Conservation (phyloP, 2,113 vertebrate genomes). For the Colinus virginianus region DNA sequence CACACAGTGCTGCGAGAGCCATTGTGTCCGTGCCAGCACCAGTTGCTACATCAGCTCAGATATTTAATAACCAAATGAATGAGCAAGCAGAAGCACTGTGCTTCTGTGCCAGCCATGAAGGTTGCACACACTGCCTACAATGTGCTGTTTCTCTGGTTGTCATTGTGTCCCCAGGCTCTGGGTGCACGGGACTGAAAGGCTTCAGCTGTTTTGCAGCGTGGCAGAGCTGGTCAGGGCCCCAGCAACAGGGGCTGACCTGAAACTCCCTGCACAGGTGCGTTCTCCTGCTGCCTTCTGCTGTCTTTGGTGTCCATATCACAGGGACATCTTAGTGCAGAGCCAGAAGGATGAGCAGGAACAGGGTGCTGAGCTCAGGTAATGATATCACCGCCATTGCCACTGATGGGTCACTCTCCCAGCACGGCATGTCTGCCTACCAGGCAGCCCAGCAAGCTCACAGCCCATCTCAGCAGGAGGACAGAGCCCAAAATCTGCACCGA, state of each 20-base stretch:
- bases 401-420: not conserved
- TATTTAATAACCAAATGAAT: not conserved
- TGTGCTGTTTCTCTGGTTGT: not conserved
- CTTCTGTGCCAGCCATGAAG: not conserved
- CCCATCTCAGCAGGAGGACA: not conserved
- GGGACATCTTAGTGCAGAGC: not conserved
- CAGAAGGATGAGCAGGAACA: not conserved
- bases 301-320: not conserved
- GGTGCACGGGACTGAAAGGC: not conserved
- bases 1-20: fast-evolving
- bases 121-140: not conserved
- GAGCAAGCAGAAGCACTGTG: fast-evolving
- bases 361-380: not conserved
- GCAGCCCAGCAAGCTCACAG: not conserved
- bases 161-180: not conserved
- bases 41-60: not conserved
- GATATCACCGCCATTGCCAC: not conserved
- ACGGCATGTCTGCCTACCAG: not conserved
- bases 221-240: fast-evolving
- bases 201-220: not conserved
- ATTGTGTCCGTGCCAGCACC: not conserved
- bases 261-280: not conserved
- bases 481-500: not conserved
- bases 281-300: not conserved
- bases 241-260: not conserved